Evolutionary conservation across 2,888 invertebrate species (phyloP), one percentile per base, ranked within the genome.

Genomic region (Notodromas monacha): DNA sequence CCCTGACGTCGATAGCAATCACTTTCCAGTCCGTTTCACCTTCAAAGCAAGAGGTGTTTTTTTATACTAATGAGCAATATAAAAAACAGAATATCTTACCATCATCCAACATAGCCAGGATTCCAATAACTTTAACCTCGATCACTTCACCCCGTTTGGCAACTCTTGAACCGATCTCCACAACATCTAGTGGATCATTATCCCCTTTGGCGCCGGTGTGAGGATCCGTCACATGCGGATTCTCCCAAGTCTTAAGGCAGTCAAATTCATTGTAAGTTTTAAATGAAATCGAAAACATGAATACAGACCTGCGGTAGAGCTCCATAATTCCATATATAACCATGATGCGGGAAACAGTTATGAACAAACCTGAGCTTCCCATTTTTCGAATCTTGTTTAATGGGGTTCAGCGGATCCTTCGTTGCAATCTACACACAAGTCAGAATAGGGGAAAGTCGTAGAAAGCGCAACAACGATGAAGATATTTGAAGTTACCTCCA

Each of bases 271-370:
- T n/a, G n/a, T n/a, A n/a, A n/a, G n/a, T n/a, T n/a, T n/a, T n/a
- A n/a, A n/a, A n/a, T n/a, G n/a, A n/a, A n/a, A n/a, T n/a, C n/a
- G n/a, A n/a, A n/a, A n/a, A n/a, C n/a, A n/a, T n/a, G n/a, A n/a
- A n/a, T n/a, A n/a, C n/a, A 34, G 42, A 63, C 63, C 62, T 92
- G 96, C 11, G 96, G 96, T 38, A 99, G 51, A 30, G 96, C 92
- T 37, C 96, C 96, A 52, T 99, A 96, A 56, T 99, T 99, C 96
- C 96, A 99, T 48, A 96, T 92, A 53, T 99, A 89, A n/a, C 96
- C 96, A 50, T 79, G 81, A 55, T 96, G 89, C 30, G 96, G 96
- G 50, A 96, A 99, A 48, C 81, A 76, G 54, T 96, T 96, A 39
- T 77, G 65, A 3, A 99, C 92, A 55, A 63, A 99, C 33, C 96